Evolutionary conservation across 2,797 vertebrate genomes (phyloP).

Genomic region (Helostoma temminkii): DNA sequence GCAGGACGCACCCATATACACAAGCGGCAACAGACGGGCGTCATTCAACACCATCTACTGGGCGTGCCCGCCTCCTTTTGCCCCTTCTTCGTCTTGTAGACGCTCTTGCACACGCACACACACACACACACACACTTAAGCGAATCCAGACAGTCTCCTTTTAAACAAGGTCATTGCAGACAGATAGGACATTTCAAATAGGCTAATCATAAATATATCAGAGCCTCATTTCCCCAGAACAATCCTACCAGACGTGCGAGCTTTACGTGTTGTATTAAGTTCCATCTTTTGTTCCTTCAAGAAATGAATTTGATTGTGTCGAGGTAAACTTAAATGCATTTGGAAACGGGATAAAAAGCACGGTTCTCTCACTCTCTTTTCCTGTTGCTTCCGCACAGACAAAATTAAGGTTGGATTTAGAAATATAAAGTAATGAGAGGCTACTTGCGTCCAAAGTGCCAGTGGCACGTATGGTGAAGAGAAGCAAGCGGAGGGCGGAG

Average conservation of each 20-base stretch:
- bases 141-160: constrained; percentile 36
- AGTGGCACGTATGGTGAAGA: constrained; percentile 5
- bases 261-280: not conserved
- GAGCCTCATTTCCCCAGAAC: constrained; percentile 1
- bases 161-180: constrained; percentile 72
- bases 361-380: no score
- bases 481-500: not conserved
- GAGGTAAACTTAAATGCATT: not conserved
- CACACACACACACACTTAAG: not conserved
- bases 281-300: not conserved
- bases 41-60: constrained; percentile 70
- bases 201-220: constrained; percentile 43
- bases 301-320: constrained; percentile 30
- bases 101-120: constrained; percentile 12
- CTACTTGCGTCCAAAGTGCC: not conserved
- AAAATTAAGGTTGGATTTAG: not conserved
- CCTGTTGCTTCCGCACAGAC: not conserved
- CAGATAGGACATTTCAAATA: constrained; percentile 54
- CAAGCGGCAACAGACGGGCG: constrained; percentile 79
- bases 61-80: constrained; percentile 71
- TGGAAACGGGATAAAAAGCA: not conserved
- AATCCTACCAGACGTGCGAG: not conserved
- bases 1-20: constrained; percentile 70
- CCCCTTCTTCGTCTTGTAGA: constrained; percentile 38
- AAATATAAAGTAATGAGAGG: not conserved